Percentiles rank a stretch among this genome's conserved stretches.
phyloP scores from a whole-genome alignment of 2,888 invertebrate genomes.

The Cloeon dipterum region DNA sequence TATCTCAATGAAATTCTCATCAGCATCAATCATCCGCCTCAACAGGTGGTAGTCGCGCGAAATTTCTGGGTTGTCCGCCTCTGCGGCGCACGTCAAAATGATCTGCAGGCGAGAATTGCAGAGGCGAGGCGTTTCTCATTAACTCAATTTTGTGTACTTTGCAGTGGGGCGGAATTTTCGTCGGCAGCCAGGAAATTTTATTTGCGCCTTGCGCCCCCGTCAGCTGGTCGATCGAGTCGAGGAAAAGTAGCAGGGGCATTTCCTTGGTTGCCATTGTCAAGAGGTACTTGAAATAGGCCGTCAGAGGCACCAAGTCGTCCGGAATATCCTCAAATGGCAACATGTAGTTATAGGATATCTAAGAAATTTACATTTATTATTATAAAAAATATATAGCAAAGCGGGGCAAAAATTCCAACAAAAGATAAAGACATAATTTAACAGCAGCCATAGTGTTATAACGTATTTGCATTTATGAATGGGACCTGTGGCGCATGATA shows the following conservation, averaged over 20 bases:
- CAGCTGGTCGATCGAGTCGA: constrained; percentile 93
- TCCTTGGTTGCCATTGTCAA: constrained; percentile 57
- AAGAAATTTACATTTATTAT: constrained; percentile 12
- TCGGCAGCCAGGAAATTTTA: constrained; percentile 90
- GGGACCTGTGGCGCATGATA: no score
- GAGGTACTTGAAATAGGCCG: constrained; percentile 87
- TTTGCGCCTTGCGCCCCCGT: constrained; percentile 87
- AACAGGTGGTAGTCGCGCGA: constrained; percentile 71
- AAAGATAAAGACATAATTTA: no score
- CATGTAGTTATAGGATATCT: constrained; percentile 82
- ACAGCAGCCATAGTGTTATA: no score
- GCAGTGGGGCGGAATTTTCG: constrained; percentile 65
- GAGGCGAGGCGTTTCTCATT: neutral
- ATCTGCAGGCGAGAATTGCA: constrained; percentile 31
- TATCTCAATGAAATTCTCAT: constrained; percentile 76
- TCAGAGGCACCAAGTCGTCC: constrained; percentile 84
- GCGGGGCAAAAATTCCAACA: no score
- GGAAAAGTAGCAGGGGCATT: constrained; percentile 70
- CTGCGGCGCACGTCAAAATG: constrained; percentile 75
- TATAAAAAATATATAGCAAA: no score
- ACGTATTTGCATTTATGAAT: no score
- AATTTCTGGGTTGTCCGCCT: constrained; percentile 64
- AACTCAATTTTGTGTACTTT: constrained; percentile 33
- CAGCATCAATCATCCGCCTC: constrained; percentile 67
- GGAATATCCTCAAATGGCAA: constrained; percentile 84